Conservation (phyloP, 2,888 invertebrate genomes). For the Zhuqinia jingwanae region DNA sequence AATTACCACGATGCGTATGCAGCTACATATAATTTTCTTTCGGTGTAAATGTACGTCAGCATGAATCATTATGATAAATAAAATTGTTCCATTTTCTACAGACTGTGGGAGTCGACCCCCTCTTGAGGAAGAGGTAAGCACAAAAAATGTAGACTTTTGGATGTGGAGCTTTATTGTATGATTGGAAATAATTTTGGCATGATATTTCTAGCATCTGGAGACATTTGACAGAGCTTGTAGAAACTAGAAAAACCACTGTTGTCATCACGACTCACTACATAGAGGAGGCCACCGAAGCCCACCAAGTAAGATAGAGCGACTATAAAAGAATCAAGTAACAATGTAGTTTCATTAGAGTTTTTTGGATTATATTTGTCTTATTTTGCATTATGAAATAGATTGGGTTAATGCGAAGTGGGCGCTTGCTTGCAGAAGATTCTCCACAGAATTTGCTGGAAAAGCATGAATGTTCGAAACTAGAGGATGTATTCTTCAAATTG, state of each 20-base stretch:
- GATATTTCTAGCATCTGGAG: constrained; percentile 89
- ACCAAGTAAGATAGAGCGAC: constrained; percentile 84
- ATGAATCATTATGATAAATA: not conserved
- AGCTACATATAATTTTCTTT: no score
- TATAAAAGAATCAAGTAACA: not conserved
- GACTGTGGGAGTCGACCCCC: constrained; percentile 95
- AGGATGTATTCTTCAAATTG: constrained; percentile 95
- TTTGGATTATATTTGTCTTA: not conserved
- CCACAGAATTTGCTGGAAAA: constrained; percentile 86
- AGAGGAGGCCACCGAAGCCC: constrained; percentile 95
- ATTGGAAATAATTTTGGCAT: not conserved
- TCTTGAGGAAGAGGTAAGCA: constrained; percentile 89
- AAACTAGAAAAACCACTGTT: constrained; percentile 94
- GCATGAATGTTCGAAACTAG: constrained; percentile 91
- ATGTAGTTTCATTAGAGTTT: not conserved
- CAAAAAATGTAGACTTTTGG: not conserved
- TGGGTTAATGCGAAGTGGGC: constrained; percentile 96
- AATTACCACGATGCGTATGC: not conserved
- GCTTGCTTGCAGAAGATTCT: constrained; percentile 89
- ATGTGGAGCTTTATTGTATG: no score
- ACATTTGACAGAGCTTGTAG: constrained; percentile 93
- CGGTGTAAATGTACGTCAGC: no score
- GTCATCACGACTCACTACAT: constrained; percentile 98
- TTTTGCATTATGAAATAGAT: constrained; percentile 82
- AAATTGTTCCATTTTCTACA: not conserved